Evolutionary conservation across 2,113 vertebrate genomes (phyloP), one percentile per base, ranked within the genome.

Genomic region (Noctilio leporinus): DNA sequence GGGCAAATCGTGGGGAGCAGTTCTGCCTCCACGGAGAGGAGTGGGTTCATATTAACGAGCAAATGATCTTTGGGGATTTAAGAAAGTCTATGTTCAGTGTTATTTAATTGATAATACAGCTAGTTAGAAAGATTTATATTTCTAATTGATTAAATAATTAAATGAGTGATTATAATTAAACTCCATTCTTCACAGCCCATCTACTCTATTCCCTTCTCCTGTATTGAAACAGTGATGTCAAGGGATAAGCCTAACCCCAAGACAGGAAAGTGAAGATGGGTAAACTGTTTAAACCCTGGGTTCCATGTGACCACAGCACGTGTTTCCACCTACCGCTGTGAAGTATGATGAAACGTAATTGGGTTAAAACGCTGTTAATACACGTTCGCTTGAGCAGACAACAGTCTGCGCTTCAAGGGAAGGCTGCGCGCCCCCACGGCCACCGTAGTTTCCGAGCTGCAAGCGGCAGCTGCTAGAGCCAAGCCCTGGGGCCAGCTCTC

Each of bases 101-200:
- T 95, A 86, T 91, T 96, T 93, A 80, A 93, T 96, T 94, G 94
- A 89, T 97, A 95, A 97, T 98, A 86, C 30, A 96, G 96, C 93
- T 97, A 97, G 80, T 98, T 98, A 97, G 92, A 96, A 97, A 97
- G 97, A 98, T 98, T 98, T 98, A 95, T 98, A 89, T 82, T 97
- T 97, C 47, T 96, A 96, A 98, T 97, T 94, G 95, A 98, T 97
- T 98, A 97, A 98, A 97, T 97, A 91, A 96, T 95, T 97, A 98
- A 96, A 91, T 94, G 85, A 98, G 96, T 97, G 97, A 97, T 98
- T 97, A 95, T 98, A 97, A 97, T 98, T 97, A 97, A 98, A 81
- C 91, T 95, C 96, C 73, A 35, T 96, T 98, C 93, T 96, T 91
- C 92, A 62, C 55, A 96, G 92, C 93, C 51, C 0, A 93, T 90